Conservation (phyloP, 2,888 invertebrate species). For the Athrips mouffetella region DNA sequence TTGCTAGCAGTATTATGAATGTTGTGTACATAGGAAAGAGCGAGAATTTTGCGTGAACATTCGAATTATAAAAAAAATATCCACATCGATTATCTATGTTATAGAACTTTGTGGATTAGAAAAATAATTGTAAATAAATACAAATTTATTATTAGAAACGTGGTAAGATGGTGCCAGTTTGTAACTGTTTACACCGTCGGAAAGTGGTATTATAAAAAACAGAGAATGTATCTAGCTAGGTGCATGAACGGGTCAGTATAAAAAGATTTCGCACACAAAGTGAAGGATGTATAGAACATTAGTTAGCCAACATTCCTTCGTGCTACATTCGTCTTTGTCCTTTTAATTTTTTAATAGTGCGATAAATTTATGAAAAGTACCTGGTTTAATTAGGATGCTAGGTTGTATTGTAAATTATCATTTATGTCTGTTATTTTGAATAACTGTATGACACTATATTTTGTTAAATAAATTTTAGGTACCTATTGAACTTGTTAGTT, state of each 20-base stretch:
- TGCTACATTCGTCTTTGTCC: slow-evolving; percentile 70
- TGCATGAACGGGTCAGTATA: slow-evolving; percentile 35
- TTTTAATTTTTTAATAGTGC: slow-evolving; percentile 55
- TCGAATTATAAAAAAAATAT: not conserved
- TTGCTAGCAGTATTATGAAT: slow-evolving; percentile 59
- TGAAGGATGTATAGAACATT: slow-evolving; percentile 39
- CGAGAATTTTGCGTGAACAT: not conserved
- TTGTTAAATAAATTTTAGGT: slow-evolving; percentile 78
- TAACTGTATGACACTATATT: slow-evolving; percentile 78
- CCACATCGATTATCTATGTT: not conserved
- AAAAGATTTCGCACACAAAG: slow-evolving; percentile 31
- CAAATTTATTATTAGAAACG: slow-evolving; percentile 14
- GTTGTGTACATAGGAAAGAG: slow-evolving; percentile 32
- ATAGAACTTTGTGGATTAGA: not conserved
- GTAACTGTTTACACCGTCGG: slow-evolving; percentile 24
- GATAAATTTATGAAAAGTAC: slow-evolving; percentile 75
- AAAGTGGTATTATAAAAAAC: not conserved
- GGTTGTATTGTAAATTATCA: slow-evolving; percentile 76
- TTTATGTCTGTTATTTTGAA: slow-evolving; percentile 77
- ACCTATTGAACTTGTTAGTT: slow-evolving; percentile 53
- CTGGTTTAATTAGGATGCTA: slow-evolving; percentile 78
- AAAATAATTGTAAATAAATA: slow-evolving; percentile 6
- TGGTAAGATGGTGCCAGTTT: slow-evolving; percentile 28
- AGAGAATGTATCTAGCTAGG: not conserved
- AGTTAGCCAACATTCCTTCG: slow-evolving; percentile 75